Evolutionary conservation across 2,888 invertebrate species (phyloP).

Genomic region (Dilophus febrilis): DNA sequence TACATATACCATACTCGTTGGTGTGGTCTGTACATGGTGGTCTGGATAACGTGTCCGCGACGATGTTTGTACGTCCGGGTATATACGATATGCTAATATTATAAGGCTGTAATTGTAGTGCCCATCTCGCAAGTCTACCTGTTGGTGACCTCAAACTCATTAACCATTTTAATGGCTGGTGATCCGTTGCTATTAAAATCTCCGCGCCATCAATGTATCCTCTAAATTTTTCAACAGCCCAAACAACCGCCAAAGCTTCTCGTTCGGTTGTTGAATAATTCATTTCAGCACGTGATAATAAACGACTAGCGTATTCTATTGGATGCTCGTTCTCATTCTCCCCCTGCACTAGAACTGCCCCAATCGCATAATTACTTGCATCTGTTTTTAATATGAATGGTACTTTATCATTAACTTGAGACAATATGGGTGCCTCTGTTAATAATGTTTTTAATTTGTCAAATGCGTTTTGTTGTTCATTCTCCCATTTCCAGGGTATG

Average conservation of each 20-base stretch:
- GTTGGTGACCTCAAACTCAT: conserved; percentile 20
- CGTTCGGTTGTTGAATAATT: conserved; percentile 27
- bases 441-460: conserved; percentile 10
- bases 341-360: conserved; percentile 2
- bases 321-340: conserved; percentile 10
- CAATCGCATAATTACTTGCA: conserved; percentile 11
- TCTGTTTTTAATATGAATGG: conserved; percentile 18
- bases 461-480: conserved; percentile 12
- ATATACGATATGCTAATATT: conserved; percentile 22
- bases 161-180: conserved; percentile 27
- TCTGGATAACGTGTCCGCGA: conserved; percentile 25
- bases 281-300: conserved; percentile 16
- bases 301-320: conserved; percentile 16
- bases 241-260: conserved; percentile 20
- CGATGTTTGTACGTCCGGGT: conserved; percentile 20
- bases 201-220: conserved; percentile 23
- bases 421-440: conserved; percentile 12
- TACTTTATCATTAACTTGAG: conserved; percentile 12
- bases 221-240: conserved; percentile 22
- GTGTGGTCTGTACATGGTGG: conserved; percentile 7
- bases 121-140: conserved; percentile 28
- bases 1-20: background rate
- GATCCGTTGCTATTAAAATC: conserved; percentile 26
- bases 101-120: conserved; percentile 21
- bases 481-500: conserved; percentile 14